phyloP scores from a whole-genome alignment of 2,113 vertebrate genomes.

The Anser brachyrhynchus region DNA sequence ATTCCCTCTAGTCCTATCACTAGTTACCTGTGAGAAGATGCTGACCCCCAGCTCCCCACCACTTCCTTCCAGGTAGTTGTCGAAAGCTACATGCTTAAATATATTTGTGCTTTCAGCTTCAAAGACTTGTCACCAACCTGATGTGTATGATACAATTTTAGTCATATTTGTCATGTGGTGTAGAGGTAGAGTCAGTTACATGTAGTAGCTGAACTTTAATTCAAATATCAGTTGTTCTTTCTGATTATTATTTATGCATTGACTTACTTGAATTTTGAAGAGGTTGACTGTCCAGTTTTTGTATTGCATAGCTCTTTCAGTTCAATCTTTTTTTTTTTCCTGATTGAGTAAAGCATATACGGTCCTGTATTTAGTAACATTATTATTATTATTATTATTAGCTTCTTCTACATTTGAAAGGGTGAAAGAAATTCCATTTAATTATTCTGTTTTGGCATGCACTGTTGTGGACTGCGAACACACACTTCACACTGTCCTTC shows the following conservation, averaged over 20 bases:
- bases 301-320: background rate
- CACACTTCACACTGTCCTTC: background rate
- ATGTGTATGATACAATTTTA: background rate
- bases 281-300: background rate
- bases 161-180: background rate
- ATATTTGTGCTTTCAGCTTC: background rate
- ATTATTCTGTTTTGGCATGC: conserved; percentile 6
- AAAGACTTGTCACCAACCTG: background rate
- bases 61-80: too few relatives aligned
- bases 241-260: background rate
- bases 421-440: background rate
- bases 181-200: background rate
- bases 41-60: too few relatives aligned
- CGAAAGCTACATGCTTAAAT: background rate
- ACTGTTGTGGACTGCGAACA: background rate
- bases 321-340: background rate
- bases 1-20: too few relatives aligned
- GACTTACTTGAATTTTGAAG: background rate
- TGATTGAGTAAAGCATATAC: background rate
- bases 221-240: background rate
- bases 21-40: too few relatives aligned
- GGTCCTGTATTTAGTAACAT: background rate
- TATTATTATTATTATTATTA: background rate
- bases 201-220: background rate
- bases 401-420: background rate